These are phyloP conservation scores for Saccostrea echinata DNA, from an alignment of 1,140 invertebrate genomes.

Conservation along the genomic window DNA sequence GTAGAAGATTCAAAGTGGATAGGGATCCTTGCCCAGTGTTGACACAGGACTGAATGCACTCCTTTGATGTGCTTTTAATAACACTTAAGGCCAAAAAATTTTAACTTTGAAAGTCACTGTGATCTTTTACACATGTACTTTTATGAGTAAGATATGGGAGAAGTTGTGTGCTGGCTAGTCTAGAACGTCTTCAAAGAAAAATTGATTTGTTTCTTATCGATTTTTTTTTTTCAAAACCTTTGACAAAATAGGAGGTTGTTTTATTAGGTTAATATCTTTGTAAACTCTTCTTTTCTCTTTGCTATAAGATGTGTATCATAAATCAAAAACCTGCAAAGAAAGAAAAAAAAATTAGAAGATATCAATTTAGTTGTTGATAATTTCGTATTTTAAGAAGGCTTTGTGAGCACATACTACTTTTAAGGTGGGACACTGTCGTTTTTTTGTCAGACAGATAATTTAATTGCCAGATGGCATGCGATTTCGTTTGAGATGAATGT, in stretches of 20 bases:
- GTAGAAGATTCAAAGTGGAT: constrained; percentile 6
- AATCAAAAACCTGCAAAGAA: neutral
- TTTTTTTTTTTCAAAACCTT: constrained; percentile 19
- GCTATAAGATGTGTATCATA: neutral
- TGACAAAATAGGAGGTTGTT: neutral
- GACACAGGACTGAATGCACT: neutral
- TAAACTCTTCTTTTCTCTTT: constrained; percentile 16
- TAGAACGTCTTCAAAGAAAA: constrained; percentile 29
- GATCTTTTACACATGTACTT: constrained; percentile 31
- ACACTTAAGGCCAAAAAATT: constrained; percentile 34
- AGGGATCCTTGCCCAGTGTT: neutral
- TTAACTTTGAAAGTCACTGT: constrained; percentile 42
- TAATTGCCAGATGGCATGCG: constrained; percentile 26
- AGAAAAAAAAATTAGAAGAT: neutral
- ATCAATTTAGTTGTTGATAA: constrained; percentile 9
- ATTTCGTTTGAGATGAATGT: constrained; percentile 20
- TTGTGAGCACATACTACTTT: neutral
- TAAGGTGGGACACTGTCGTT: constrained; percentile 7
- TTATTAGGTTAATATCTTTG: constrained; percentile 5
- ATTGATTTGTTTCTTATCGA: constrained; percentile 20
- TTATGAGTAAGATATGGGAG: constrained; percentile 1
- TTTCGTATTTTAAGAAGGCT: constrained; percentile 6
- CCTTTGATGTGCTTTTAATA: constrained; percentile 44
- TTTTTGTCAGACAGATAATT: constrained; percentile 30
- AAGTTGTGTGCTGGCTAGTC: constrained; percentile 2